These are phyloP conservation scores for Chymomyza costata DNA, from an alignment of 1,140 invertebrate species.

Conservation along the genomic window DNA sequence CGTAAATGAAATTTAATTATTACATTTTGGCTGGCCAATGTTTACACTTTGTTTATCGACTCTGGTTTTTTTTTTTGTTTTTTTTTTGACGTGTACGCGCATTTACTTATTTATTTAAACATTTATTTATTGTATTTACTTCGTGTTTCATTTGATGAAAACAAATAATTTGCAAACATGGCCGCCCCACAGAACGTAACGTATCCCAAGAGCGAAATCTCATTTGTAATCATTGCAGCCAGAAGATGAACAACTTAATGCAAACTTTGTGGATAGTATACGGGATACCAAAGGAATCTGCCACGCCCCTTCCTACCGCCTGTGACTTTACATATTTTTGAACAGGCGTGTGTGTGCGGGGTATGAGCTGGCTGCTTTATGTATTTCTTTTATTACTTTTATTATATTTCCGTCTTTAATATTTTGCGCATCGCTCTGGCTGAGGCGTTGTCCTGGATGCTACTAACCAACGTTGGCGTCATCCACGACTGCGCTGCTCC, in stretches of 20 bases:
- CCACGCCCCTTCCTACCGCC: too few species aligned
- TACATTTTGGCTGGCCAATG: slow-evolving; percentile 47
- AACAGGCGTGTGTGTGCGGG: background rate
- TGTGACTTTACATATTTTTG: background rate
- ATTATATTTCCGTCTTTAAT: slow-evolving; percentile 22
- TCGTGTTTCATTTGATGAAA: slow-evolving; percentile 15
- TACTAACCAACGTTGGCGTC: background rate
- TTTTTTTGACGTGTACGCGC: slow-evolving; percentile 23
- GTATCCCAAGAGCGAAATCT: slow-evolving; percentile 42
- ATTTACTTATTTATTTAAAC: slow-evolving; percentile 66
- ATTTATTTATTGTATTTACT: slow-evolving; percentile 62
- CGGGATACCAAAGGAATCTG: too few species aligned
- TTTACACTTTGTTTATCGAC: background rate
- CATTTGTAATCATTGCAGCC: slow-evolving; percentile 15
- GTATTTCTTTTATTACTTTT: slow-evolving; percentile 40
- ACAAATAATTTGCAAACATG: slow-evolving; percentile 21
- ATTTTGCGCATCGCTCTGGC: slow-evolving; percentile 3
- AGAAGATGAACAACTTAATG: background rate
- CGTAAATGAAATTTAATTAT: slow-evolving; percentile 71
- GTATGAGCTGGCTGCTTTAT: background rate
- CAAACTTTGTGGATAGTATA: background rate
- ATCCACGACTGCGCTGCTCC: background rate
- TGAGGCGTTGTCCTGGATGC: background rate
- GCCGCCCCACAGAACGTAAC: too few species aligned
- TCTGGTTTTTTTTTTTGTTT: slow-evolving; percentile 6